Base-by-base conservation (phyloP, 2,888 invertebrate genomes). In the Labia minor region DNA sequence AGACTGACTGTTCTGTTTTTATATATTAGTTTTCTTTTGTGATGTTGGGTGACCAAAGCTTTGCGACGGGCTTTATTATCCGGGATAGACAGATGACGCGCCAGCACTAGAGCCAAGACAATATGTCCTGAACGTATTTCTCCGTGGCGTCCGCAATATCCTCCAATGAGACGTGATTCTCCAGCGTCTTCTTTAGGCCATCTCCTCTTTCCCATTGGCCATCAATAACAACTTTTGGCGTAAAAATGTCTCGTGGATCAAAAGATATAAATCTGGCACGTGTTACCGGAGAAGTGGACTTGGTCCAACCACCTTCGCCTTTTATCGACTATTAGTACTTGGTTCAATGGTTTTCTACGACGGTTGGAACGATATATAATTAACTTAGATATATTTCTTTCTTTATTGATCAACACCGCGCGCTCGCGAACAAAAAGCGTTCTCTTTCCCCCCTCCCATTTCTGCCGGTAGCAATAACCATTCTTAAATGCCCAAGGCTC, bases 201-300 rank as follows among this genome's bases (percentile, higher is more conserved):
- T 11, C 64, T 10, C 64, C 64, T n/a, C 64, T 61, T 37, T 19
- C 49, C 19, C 37, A 21, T 8, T 21, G 21, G 62, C 68, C 69
- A 68, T 69, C 69, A 69, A 69, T 69, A 69, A 69, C 67, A 68
- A 68, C 68, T 69, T 69, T 69, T 66, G 66, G 68, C 67, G 69
- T 69, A 68, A 69, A 69, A 69, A 67, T 68, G 69, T 69, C 69
- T 65, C 69, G 69, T 69, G 69, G 68, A 65, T 67, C 63, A 63
- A 21, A 21, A 61, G 68, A 67, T 67, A 69, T 69, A 69, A 69
- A 69, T 69, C 69, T 68, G 37, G 66, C 67, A 67, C 69, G 68
- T 68, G 69, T 65, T 37, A 66, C 61, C 37, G 64, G 49, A 3
- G 26, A 8, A 26, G 26, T 26, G 26, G 26, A 26, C 26, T 26